Evolutionary conservation across 2,888 invertebrate species (phyloP), one percentile per base, ranked within the genome.

Genomic region (Metallyticus violacea): DNA sequence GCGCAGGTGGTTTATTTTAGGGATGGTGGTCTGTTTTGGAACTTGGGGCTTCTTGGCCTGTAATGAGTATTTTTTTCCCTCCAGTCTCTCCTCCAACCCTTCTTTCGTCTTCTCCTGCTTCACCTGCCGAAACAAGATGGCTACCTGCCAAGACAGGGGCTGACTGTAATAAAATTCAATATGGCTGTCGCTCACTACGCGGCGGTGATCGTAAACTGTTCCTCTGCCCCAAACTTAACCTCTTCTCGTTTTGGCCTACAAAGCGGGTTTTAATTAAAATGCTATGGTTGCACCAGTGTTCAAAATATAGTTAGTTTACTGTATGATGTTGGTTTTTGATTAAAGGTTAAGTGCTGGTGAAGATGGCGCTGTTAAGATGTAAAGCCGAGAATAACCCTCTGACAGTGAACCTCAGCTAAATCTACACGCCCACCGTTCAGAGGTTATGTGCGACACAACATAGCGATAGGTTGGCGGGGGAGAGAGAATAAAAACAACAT

Each of bases 111-210:
- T 26, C 83, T 15, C 9, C 76, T 26, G 25, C 22, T 62, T 77
- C 87, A 87, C 85, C 87, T 86, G 85, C 85, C 83, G 78, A 83
- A 82, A 40, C 87, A 87, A 87, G 79, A 87, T 87, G 87, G 87
- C 87, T 87, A 83, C 87, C 87, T 86, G 87, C 87, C 87, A 84
- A 79, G 77, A 83, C 86, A 30, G 80, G 79, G 80, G 87, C 26
- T 40, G 81, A 26, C 7, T 29, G 87, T 81, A 86, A 87, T 83
- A 86, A 82, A 86, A 87, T 87, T 87, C 87, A 87, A 86, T 83
- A 86, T 86, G 86, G 86, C 86, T 86, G 86, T 86, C 83, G 77
- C 40, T 62, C 40, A 15, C 15, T 62, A 22, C 40, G 40, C 40
- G 40, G 15, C 40, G 15, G 22, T 62, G 15, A 62, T n/a, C n/a